phyloP scores from a whole-genome alignment of 2,797 vertebrate genomes.

The Sebastes trivittatus region DNA sequence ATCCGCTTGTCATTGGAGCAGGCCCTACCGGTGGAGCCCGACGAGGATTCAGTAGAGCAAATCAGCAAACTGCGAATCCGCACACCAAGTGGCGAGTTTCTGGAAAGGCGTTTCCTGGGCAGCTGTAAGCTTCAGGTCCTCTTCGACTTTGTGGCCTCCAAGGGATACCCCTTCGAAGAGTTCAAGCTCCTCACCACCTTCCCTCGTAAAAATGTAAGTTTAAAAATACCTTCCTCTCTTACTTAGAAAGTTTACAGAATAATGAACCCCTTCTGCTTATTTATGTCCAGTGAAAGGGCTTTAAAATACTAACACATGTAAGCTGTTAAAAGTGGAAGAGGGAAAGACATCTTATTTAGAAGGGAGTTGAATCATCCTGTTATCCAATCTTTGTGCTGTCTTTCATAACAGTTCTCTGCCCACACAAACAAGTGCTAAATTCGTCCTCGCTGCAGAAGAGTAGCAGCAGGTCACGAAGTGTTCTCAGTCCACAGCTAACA shows the following conservation, averaged over 20 bases:
- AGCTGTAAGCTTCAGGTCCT: slow-evolving; percentile 96
- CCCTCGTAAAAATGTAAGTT: slow-evolving; percentile 98
- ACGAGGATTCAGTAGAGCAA: slow-evolving; percentile 89
- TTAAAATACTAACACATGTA: not conserved
- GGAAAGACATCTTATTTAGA: not conserved
- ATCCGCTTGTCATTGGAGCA: slow-evolving; percentile 97
- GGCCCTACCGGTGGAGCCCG: slow-evolving; percentile 91
- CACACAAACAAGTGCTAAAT: slow-evolving; percentile 29
- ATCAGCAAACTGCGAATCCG: slow-evolving; percentile 96
- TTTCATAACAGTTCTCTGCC: not conserved
- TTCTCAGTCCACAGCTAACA: slow-evolving; percentile 50
- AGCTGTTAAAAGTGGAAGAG: not conserved
- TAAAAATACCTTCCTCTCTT: not conserved
- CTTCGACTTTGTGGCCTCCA: slow-evolving; percentile 98
- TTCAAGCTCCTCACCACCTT: slow-evolving; percentile 99
- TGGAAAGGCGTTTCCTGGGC: slow-evolving; percentile 95
- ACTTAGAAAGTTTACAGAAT: not conserved
- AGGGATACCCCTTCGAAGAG: slow-evolving; percentile 95
- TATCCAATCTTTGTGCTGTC: not conserved
- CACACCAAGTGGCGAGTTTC: slow-evolving; percentile 95
- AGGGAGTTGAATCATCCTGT: not conserved
- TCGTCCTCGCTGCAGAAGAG: not conserved
- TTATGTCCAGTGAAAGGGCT: not conserved
- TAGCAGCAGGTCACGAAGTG: slow-evolving; percentile 40
- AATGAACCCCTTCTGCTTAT: not conserved